Percentiles rank a stretch among this genome's conserved stretches.
phyloP scores from a whole-genome alignment of 2,888 invertebrate species.

The Brachypalpus laphriformis region DNA sequence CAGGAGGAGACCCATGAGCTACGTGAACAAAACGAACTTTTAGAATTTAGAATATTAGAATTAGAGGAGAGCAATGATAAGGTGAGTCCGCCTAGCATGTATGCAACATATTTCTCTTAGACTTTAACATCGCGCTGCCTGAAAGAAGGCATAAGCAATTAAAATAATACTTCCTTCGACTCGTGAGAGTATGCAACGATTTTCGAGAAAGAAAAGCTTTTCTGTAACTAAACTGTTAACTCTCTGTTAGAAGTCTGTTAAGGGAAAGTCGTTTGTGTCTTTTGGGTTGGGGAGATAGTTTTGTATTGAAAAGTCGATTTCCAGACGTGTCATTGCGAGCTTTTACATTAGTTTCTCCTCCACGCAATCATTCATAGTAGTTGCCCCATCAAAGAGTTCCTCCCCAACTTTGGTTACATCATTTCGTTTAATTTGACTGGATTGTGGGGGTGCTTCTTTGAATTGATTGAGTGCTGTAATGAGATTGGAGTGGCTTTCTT shows the following conservation, averaged over 20 bases:
- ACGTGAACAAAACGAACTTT: slow-evolving; percentile 90
- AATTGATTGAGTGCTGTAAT: background rate
- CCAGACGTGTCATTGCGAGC: background rate
- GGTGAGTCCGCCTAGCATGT: slow-evolving; percentile 76
- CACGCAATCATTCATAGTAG: background rate
- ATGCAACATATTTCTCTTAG: slow-evolving; percentile 1
- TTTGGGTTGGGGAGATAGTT: too few species aligned
- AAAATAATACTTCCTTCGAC: background rate
- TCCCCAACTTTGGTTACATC: slow-evolving; percentile 26
- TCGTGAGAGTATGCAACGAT: slow-evolving; percentile 41
- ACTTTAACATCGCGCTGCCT: background rate
- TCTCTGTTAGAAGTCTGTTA: background rate
- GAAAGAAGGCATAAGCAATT: slow-evolving; percentile 13
- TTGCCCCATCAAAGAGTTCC: slow-evolving; percentile 4
- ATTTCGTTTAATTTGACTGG: slow-evolving; percentile 9
- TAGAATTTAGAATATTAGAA: slow-evolving; percentile 91
- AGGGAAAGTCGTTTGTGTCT: background rate
- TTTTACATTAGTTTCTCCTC: background rate
- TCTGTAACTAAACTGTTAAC: slow-evolving; percentile 12
- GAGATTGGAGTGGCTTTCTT: background rate
- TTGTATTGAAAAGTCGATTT: too few species aligned
- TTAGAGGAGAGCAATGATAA: slow-evolving; percentile 87
- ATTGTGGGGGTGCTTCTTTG: background rate
- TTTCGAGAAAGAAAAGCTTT: background rate
- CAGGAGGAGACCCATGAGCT: slow-evolving; percentile 88